phyloP scores from a whole-genome alignment of 2,888 invertebrate species.

The Toxonevra muliebris region DNA sequence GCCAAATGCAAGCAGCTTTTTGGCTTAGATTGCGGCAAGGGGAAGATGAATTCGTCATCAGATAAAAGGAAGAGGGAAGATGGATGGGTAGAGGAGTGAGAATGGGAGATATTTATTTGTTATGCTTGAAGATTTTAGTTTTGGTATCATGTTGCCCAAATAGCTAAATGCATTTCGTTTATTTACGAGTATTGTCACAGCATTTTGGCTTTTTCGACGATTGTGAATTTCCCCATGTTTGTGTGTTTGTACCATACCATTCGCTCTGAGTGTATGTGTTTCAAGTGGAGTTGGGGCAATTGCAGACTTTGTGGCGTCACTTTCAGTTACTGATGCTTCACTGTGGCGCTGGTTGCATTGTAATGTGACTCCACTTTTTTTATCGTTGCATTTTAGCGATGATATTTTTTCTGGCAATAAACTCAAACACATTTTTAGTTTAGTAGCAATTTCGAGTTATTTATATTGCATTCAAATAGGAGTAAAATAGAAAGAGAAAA shows the following conservation, averaged over 20 bases:
- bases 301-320: slow-evolving; percentile 18
- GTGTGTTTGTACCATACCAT: too few species aligned
- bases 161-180: slow-evolving; percentile 26
- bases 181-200: slow-evolving; percentile 9
- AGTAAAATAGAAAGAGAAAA: too few species aligned
- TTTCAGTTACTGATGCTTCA: slow-evolving; percentile 27
- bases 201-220: not conserved
- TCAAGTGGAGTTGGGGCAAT: not conserved
- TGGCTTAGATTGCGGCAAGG: too few species aligned
- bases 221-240: not conserved
- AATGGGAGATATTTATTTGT: not conserved
- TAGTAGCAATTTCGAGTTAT: not conserved
- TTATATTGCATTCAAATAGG: not conserved
- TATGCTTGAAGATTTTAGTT: too few species aligned
- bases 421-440: not conserved
- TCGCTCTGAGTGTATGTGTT: too few species aligned
- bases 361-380: slow-evolving; percentile 8
- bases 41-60: too few species aligned
- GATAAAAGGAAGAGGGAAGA: too few species aligned
- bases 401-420: not conserved
- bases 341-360: not conserved
- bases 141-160: slow-evolving; percentile 23
- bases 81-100: not conserved
- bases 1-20: too few species aligned
- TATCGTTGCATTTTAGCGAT: not conserved